A percentile compares a stretch with the other conserved stretches of the same genome.
Conservation (phyloP, 2,113 vertebrate genomes). For the Microcebus griseorufus region DNA sequence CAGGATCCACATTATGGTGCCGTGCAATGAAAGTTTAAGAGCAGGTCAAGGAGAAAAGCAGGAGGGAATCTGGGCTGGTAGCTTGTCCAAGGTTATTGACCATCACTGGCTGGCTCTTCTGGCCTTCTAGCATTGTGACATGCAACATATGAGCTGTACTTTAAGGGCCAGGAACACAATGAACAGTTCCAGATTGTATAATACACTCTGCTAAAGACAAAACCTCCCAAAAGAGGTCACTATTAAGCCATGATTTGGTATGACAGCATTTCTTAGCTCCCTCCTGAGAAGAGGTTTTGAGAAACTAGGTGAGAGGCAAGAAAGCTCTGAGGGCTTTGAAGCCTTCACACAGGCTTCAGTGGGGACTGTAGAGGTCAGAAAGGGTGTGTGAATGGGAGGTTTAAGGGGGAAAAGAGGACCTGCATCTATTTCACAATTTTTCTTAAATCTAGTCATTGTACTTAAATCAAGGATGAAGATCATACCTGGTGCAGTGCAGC, state of each 20-base stretch:
- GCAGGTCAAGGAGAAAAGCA: not conserved
- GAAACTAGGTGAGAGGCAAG: not conserved
- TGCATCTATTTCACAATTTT: not conserved
- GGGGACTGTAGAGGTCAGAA: not conserved
- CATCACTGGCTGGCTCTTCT: not conserved
- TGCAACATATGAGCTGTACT: not conserved
- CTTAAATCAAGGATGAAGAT: not conserved
- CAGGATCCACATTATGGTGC: not conserved
- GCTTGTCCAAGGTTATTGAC: not conserved
- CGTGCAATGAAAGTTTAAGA: not conserved
- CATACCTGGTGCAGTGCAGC: not conserved
- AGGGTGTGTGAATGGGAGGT: not conserved
- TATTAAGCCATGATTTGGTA: constrained; percentile 44
- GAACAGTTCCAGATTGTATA: not conserved
- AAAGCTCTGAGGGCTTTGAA: not conserved
- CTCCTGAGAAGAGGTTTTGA: not conserved
- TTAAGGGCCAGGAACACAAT: not conserved
- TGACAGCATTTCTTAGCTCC: not conserved
- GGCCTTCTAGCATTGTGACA: not conserved
- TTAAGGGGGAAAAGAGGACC: not conserved
- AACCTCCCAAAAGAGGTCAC: constrained; percentile 58
- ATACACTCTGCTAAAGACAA: not conserved
- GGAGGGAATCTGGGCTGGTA: not conserved
- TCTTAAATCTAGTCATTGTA: not conserved
- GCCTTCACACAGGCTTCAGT: not conserved